A percentile compares a stretch with the other conserved stretches of the same genome.
Conservation (phyloP, 2,888 invertebrate genomes). For the Conus canariensis region DNA sequence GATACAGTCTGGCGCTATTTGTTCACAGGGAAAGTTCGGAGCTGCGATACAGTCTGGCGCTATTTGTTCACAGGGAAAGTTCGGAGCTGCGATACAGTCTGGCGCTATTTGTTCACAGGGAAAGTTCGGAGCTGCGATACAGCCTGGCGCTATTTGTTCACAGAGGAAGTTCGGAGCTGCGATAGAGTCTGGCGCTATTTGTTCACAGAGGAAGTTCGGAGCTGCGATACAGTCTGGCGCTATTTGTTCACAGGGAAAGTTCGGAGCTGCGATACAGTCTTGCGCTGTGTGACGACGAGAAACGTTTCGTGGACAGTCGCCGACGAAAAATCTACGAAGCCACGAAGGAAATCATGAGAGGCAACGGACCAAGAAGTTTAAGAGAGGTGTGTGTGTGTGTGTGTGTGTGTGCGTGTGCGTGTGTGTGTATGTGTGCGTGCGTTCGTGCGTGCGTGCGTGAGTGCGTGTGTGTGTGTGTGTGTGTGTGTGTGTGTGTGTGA, state of each 20-base stretch:
- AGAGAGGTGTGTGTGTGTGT: constrained; percentile 68
- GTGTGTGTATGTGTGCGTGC: not conserved
- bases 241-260: too few relatives aligned
- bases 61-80: too few relatives aligned
- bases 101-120: too few relatives aligned
- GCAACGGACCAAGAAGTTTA: constrained; percentile 69
- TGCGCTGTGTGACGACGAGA: constrained; percentile 78
- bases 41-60: too few relatives aligned
- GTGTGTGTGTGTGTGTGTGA: not conserved
- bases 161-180: constrained; percentile 80
- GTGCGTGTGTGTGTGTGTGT: not conserved
- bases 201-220: constrained; percentile 80
- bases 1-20: too few relatives aligned
- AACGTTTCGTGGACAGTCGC: constrained; percentile 74
- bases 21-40: too few relatives aligned
- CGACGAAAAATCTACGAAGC: constrained; percentile 69
- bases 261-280: constrained; percentile 78
- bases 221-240: constrained; percentile 73
- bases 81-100: too few relatives aligned
- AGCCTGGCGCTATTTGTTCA: constrained; percentile 79
- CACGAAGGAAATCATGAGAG: constrained; percentile 74
- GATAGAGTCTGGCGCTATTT: constrained; percentile 78
- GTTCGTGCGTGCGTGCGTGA: not conserved
- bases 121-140: too few relatives aligned
- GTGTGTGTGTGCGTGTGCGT: not conserved